Conservation (phyloP, 2,888 invertebrate genomes). For the Omphaloscelis lunosa region DNA sequence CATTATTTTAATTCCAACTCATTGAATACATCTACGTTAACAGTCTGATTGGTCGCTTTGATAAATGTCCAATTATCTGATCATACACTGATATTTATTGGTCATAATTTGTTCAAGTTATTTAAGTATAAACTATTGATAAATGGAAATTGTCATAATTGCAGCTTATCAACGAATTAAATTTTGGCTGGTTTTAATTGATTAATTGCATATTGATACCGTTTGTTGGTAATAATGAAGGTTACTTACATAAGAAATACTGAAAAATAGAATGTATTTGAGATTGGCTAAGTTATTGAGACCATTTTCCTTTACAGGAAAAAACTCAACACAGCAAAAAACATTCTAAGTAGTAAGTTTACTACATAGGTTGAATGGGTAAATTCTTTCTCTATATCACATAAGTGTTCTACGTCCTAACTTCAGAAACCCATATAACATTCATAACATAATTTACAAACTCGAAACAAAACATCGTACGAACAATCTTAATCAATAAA, state of each 20-base stretch:
- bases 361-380: neutral
- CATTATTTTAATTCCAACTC: slow-evolving; percentile 37
- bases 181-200: slow-evolving; percentile 39
- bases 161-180: slow-evolving; percentile 53
- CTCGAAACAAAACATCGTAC: slow-evolving; percentile 7
- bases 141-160: slow-evolving; percentile 49
- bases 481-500: slow-evolving; percentile 53
- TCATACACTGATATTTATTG: slow-evolving; percentile 51
- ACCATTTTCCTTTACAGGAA: neutral
- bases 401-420: neutral
- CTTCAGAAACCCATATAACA: slow-evolving; percentile 11
- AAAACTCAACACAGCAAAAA: neutral
- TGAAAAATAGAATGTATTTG: neutral
- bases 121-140: slow-evolving; percentile 48
- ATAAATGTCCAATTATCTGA: slow-evolving; percentile 63
- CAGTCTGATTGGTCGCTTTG: slow-evolving; percentile 43
- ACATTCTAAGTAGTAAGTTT: neutral
- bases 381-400: neutral
- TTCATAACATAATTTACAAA: slow-evolving; percentile 21
- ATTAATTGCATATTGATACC: slow-evolving; percentile 32
- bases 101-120: slow-evolving; percentile 44
- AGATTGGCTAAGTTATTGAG: neutral
- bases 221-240: neutral
- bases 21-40: slow-evolving; percentile 57
- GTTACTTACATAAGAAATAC: neutral